Evolutionary conservation across 2,888 invertebrate genomes (phyloP).

Genomic region (Dromius quadrimaculatus): DNA sequence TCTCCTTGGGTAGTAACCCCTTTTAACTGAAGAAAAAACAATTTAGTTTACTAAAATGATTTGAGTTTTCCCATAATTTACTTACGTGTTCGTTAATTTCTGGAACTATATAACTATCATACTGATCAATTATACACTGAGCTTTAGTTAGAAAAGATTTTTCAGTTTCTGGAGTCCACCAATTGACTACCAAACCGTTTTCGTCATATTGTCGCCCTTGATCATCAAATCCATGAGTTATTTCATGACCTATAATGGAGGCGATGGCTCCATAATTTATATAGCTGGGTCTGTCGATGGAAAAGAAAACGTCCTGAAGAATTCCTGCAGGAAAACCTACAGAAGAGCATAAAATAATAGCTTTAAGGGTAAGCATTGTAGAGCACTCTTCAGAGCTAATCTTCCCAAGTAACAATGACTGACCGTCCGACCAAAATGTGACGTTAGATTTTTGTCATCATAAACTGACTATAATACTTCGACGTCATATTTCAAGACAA

Average conservation of each 20-base stretch:
- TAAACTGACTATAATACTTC: too few species aligned
- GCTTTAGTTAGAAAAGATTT: constrained; percentile 80
- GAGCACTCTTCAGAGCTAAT: too few species aligned
- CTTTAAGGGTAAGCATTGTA: too few species aligned
- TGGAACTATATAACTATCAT: constrained; percentile 88
- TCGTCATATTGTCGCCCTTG: constrained; percentile 94
- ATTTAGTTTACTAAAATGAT: background rate
- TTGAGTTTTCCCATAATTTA: background rate
- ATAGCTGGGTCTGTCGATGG: constrained; percentile 87
- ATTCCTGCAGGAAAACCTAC: constrained; percentile 95
- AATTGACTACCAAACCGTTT: constrained; percentile 84
- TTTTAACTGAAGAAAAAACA: constrained; percentile 76
- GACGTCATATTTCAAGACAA: too few species aligned
- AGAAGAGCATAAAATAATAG: constrained; percentile 53
- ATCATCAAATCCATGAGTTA: constrained; percentile 91
- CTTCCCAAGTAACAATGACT: too few species aligned
- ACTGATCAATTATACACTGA: constrained; percentile 84
- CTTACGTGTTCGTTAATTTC: constrained; percentile 69
- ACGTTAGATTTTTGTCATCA: too few species aligned
- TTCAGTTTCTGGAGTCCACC: constrained; percentile 91
- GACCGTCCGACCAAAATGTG: too few species aligned
- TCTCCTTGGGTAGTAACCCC: constrained; percentile 94
- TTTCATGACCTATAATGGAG: constrained; percentile 92
- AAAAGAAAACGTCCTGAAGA: constrained; percentile 92
- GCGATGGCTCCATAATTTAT: constrained; percentile 95